Evolutionary conservation across 37 sponge, comb jelly and placozoan species (phyloP), one percentile per base, ranked within the genome.

Genomic region (Oopsacas minuta): DNA sequence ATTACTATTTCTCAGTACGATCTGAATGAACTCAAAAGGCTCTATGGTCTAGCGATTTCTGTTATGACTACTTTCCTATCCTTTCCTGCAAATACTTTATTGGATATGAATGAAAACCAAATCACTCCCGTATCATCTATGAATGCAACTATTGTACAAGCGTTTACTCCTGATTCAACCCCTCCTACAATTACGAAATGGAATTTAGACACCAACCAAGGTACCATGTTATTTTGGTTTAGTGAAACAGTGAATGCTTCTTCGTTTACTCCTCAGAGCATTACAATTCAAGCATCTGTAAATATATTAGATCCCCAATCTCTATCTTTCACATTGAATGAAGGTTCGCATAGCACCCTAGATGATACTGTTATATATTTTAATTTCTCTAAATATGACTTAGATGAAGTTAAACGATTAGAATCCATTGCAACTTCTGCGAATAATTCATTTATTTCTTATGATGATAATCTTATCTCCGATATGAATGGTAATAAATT

Each of bases 191-290:
- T 95, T 82, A 81, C 91, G 0, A 36, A 81, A 25, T 95, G 87
- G 85, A 82, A 91, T 5, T 83, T 95, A 36, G 92, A 95, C 46
- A 91, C 92, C 93, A 84, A 95, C 39, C 32, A 34, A 34, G 96
- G 96, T 0, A 87, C 34, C 36, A 86, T 95, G 30, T 88, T 52
- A 0, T 52, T 95, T 69, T 94, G 84, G 22, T 95, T 95, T 86
- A 87, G 91, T 23, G 94, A 93, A 39, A 91, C 91, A 37, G 89
- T 93, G 0, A 81, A 94, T 86, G 90, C 90, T n/a, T 84, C 87
- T 15, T 87, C 91, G 0, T 81, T 94, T 83, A 86, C 84, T 61
- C 87, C 91, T 5, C 22, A 35, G 0, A 61, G 75, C 28, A n/a
- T 61, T 10, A 61, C 75, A 32, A 10, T 61, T 32, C 75, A 61